Percentiles rank a stretch among this genome's conserved stretches.
phyloP scores from a whole-genome alignment of 2,113 vertebrate genomes.

The Castor canadensis region DNA sequence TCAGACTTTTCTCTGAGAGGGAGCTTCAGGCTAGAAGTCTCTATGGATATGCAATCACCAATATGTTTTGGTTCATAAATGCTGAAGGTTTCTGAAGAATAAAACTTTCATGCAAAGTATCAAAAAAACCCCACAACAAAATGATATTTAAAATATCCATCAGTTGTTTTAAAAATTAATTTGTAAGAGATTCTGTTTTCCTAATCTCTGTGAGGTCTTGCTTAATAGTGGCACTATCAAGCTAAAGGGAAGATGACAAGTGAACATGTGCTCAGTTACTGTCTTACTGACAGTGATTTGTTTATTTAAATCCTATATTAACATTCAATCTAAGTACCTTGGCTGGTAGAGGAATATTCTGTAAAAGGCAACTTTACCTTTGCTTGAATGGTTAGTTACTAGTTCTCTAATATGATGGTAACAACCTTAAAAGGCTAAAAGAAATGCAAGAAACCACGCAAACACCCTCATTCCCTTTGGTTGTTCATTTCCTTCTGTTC shows the following conservation, averaged over 20 bases:
- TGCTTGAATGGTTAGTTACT: not conserved
- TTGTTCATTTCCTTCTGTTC: not conserved
- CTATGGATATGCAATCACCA: not conserved
- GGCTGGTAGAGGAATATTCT: not conserved
- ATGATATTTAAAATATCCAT: slow-evolving; percentile 8
- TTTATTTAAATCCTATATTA: slow-evolving; percentile 15
- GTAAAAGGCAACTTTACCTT: not conserved
- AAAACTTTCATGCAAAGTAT: not conserved
- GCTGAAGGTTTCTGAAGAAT: slow-evolving; percentile 21
- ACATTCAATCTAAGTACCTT: not conserved
- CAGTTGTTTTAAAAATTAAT: slow-evolving; percentile 42
- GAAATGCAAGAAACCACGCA: not conserved
- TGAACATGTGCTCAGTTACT: not conserved
- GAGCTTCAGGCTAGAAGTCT: not conserved
- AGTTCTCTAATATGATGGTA: not conserved
- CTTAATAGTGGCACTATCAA: not conserved
- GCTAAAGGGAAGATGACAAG: not conserved
- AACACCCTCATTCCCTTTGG: not conserved
- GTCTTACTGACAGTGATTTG: not conserved
- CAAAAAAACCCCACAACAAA: not conserved
- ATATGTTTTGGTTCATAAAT: slow-evolving; percentile 45
- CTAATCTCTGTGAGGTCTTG: not conserved
- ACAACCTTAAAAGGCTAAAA: not conserved
- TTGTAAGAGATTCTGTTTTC: not conserved
- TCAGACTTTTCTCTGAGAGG: slow-evolving; percentile 5